Base-by-base conservation (phyloP, 2,888 invertebrate species). In the Dasypogon diadema region DNA sequence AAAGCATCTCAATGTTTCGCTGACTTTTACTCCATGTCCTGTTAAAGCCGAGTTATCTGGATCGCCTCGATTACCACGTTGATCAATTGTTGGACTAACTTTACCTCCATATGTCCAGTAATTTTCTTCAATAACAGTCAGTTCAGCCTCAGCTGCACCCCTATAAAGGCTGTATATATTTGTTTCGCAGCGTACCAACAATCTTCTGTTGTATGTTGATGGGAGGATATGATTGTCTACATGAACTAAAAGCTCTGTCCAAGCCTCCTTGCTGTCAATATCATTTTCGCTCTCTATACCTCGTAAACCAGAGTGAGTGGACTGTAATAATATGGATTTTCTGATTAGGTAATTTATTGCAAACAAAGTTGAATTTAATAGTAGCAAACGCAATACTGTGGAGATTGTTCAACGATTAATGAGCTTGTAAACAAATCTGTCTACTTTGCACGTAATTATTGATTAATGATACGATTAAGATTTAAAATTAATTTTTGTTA, bases 11-110 rank as follows among this genome's bases (percentile, higher is more conserved):
- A 24, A 18, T 46, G 18, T 24, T n/a, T 8, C 65, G 24, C n/a
- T 48, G 1, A 65, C 8, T 65, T 5, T 12, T 3, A 10, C 24
- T 21, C 18, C 46, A 34, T 75, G 68, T 5, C 78, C 80, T 1
- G 78, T 79, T 56, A 80, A 68, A 46, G 79, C 79, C 55, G 80
- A 80, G 70, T 80, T 79, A 54, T 79, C 80, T 1, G 80, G 80
- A 75, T 80, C 80, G 4, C 80, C 80, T 14, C 77, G 77, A 74
- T 78, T 76, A 18, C 80, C 77, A 1, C 80, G 77, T 63, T 79
- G 80, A 75, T 79, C 80, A 1, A 77, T 79, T 42, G 79, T 80
- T 48, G 80, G 80, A 51, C 79, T 79, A 2, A 79, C 79, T 70
- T 79, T 79, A 10, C 74, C 77, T 6, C 79, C 80, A 22, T 76